phyloP scores from a whole-genome alignment of 2,797 vertebrate genomes.

The Spatula versicolor region DNA sequence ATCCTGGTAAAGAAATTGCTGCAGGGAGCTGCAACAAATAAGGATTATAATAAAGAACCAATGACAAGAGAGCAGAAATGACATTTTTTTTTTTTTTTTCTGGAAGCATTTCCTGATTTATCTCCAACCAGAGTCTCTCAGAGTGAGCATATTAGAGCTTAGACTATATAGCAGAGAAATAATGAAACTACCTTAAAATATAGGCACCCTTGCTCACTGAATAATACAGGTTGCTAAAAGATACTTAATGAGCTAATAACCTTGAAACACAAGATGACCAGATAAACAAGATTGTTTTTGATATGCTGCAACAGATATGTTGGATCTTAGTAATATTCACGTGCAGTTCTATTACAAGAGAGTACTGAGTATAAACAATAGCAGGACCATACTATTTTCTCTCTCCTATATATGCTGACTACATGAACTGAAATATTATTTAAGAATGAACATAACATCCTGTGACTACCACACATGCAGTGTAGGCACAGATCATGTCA shows the following conservation, averaged over 20 bases:
- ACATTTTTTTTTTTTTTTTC: conserved; percentile 41
- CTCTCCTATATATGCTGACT: neutral
- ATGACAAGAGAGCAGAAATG: conserved; percentile 12
- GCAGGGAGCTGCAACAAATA: conserved; percentile 19
- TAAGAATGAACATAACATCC: neutral
- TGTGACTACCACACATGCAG: neutral
- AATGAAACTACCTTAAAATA: conserved; percentile 19
- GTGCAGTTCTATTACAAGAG: neutral
- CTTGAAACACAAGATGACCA: neutral
- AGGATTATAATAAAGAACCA: conserved; percentile 21
- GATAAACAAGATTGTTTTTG: neutral
- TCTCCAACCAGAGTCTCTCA: neutral
- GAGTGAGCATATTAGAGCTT: neutral
- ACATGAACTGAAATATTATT: neutral
- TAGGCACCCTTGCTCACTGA: neutral
- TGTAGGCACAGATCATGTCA: neutral
- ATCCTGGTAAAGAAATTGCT: neutral
- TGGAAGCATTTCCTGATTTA: conserved; percentile 53
- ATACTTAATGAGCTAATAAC: neutral
- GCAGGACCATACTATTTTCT: neutral
- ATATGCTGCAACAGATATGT: neutral
- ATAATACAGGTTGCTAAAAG: neutral
- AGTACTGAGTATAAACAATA: neutral
- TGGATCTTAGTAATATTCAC: neutral
- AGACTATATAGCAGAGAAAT: neutral